Conservation (phyloP, 2,797 vertebrate genomes). For the Gallirallus australis region DNA sequence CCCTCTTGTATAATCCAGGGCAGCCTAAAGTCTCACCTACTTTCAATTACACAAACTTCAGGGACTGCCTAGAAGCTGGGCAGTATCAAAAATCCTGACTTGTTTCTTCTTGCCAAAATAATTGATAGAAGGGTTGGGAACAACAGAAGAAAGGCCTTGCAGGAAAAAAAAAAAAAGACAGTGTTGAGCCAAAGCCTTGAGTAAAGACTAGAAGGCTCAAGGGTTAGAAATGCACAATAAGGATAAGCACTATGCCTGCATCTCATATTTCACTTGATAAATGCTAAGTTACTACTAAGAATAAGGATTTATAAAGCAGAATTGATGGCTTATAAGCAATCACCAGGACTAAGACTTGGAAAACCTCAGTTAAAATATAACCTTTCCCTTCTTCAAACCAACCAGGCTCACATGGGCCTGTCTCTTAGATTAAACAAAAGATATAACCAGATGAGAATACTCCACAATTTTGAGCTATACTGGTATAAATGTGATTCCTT, state of each 20-base stretch:
- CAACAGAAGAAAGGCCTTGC: background rate
- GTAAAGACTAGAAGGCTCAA: background rate
- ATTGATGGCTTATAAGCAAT: background rate
- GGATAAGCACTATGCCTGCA: background rate
- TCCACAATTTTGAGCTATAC: background rate
- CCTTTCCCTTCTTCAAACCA: background rate
- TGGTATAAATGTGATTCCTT: background rate
- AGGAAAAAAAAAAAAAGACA: background rate
- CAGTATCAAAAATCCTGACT: background rate
- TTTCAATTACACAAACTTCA: background rate
- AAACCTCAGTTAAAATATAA: background rate
- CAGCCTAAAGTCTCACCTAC: background rate
- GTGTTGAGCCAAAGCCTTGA: background rate
- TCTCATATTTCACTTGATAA: background rate
- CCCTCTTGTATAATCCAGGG: background rate
- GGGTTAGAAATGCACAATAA: background rate
- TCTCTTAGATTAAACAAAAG: background rate
- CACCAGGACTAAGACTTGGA: background rate
- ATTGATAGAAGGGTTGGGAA: background rate
- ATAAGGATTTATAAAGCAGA: background rate
- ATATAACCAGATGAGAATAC: background rate
- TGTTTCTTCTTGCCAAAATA: background rate
- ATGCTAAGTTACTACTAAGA: background rate
- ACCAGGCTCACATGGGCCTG: background rate
- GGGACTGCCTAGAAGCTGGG: background rate